A percentile compares a stretch with the other conserved stretches of the same genome.
Conservation (phyloP, 2,113 vertebrate genomes). For the Sinocyclocheilus maitianheensis region DNA sequence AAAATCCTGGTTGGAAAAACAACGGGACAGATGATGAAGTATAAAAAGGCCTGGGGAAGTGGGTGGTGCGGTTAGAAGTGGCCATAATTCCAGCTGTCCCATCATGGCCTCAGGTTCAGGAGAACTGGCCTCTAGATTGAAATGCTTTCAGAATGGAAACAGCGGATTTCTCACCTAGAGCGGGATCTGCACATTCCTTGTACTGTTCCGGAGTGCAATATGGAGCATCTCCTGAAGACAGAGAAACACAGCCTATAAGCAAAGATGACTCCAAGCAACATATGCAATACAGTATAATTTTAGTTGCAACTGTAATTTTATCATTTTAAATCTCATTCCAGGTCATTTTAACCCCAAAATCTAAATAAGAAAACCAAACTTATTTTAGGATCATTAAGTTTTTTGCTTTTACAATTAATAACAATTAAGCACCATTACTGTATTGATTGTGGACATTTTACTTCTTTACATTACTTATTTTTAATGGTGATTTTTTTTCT, state of each 20-base stretch:
- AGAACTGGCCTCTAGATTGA: not conserved
- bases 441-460: no score
- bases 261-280: not conserved
- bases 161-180: conserved; percentile 83
- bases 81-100: conserved; percentile 37
- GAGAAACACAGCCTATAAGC: not conserved
- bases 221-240: conserved; percentile 87
- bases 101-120: conserved; percentile 32
- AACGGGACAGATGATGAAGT: conserved; percentile 13
- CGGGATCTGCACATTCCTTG: conserved; percentile 97
- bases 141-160: not conserved
- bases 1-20: not conserved
- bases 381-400: no score
- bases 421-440: no score
- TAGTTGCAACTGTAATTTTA: no score
- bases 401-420: no score
- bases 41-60: not conserved
- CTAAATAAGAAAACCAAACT: no score
- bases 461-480: no score
- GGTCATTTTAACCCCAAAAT: no score
- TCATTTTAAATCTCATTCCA: no score
- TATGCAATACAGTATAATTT: no score
- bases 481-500: no score
- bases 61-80: not conserved
- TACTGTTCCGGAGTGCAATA: conserved; percentile 99